phyloP scores from a whole-genome alignment of 2,888 invertebrate species.

The Spatulosminthurus flaviceps region DNA sequence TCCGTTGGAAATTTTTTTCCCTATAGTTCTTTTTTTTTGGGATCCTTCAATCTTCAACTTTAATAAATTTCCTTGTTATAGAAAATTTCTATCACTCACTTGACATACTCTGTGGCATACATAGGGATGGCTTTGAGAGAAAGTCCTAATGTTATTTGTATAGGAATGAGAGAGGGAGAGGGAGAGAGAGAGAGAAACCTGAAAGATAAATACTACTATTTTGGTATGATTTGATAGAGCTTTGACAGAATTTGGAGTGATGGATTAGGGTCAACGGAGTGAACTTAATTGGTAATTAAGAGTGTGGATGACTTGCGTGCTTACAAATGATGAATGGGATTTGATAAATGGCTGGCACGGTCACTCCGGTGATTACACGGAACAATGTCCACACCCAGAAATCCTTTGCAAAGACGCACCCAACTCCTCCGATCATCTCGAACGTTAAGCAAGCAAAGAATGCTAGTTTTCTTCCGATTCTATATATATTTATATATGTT shows the following conservation, averaged over 20 bases:
- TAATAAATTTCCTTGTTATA: too few species aligned
- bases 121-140: too few species aligned
- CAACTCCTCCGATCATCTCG: constrained; percentile 71
- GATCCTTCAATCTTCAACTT: too few species aligned
- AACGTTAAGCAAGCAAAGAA: constrained; percentile 86
- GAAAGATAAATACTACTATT: too few species aligned
- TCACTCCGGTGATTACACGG: constrained; percentile 84
- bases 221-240: not conserved
- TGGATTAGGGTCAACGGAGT: constrained; percentile 43
- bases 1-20: too few species aligned
- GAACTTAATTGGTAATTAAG: constrained; percentile 46
- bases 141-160: too few species aligned
- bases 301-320: constrained; percentile 65
- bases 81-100: too few species aligned
- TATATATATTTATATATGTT: not conserved
- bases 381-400: constrained; percentile 87
- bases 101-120: too few species aligned
- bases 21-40: too few species aligned
- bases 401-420: constrained; percentile 80
- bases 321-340: constrained; percentile 94
- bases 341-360: constrained; percentile 91
- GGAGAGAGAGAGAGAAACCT: too few species aligned
- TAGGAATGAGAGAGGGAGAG: too few species aligned
- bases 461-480: constrained; percentile 77
- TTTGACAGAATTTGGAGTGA: constrained; percentile 15